A percentile compares a stretch with the other conserved stretches of the same genome.
Conservation (phyloP, 2,888 invertebrate species). For the Cetonia aurata region DNA sequence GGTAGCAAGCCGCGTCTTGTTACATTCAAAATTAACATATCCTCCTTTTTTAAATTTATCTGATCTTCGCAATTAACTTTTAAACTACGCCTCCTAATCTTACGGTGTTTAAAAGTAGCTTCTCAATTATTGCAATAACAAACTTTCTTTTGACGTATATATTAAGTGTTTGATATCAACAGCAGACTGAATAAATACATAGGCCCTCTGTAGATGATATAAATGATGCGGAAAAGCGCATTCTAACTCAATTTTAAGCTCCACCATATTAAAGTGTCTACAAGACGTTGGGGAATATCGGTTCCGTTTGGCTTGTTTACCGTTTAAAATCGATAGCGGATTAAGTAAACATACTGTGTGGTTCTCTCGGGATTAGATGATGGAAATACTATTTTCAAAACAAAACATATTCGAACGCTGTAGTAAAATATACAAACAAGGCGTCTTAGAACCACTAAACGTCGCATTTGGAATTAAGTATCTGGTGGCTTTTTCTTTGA, state of each 20-base stretch:
- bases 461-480: slow-evolving; percentile 27
- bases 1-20: too few species aligned
- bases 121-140: slow-evolving; percentile 22
- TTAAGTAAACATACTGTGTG: slow-evolving; percentile 18
- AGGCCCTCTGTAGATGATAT: background rate
- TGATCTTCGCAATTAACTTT: too few species aligned
- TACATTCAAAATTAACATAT: too few species aligned
- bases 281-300: slow-evolving; percentile 12
- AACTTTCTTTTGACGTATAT: slow-evolving; percentile 22
- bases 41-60: too few species aligned
- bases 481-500: slow-evolving; percentile 15
- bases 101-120: slow-evolving; percentile 5
- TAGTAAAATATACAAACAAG: slow-evolving; percentile 33
- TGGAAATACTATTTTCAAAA: slow-evolving; percentile 29
- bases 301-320: slow-evolving; percentile 11
- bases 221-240: slow-evolving; percentile 21
- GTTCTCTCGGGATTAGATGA: slow-evolving; percentile 29
- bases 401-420: slow-evolving; percentile 29
- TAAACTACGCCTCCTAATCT: too few species aligned
- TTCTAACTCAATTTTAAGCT: slow-evolving; percentile 6
- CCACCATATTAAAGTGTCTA: slow-evolving; percentile 18
- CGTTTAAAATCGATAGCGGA: slow-evolving; percentile 22
- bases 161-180: slow-evolving; percentile 32
- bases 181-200: slow-evolving; percentile 12
- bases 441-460: slow-evolving; percentile 14